Evolutionary conservation across 1,140 invertebrate genomes (phyloP).

Genomic region (Caenorhabditis inopinata): DNA sequence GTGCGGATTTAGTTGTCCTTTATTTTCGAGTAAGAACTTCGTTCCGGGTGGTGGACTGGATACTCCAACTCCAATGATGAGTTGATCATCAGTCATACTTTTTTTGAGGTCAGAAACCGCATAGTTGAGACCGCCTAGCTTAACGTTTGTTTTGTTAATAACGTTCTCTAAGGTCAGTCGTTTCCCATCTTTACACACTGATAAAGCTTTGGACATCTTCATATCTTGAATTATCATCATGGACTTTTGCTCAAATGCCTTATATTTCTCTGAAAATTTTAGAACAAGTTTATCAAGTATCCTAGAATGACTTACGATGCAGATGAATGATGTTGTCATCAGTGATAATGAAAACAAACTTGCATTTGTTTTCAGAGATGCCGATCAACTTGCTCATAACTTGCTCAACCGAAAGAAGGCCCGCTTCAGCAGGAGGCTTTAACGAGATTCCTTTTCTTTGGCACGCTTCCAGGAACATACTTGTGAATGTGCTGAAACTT

Average conservation of each 20-base stretch:
- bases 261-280: slow-evolving; percentile 28
- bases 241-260: slow-evolving; percentile 13
- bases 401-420: background rate
- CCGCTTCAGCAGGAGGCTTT: background rate
- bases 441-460: background rate
- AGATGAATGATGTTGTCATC: slow-evolving; percentile 29
- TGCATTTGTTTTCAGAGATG: slow-evolving; percentile 19
- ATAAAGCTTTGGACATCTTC: slow-evolving; percentile 21
- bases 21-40: background rate
- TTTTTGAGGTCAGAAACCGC: background rate
- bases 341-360: slow-evolving; percentile 41
- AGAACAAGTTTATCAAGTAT: background rate
- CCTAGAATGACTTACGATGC: slow-evolving; percentile 9
- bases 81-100: slow-evolving; percentile 23
- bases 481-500: background rate
- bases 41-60: slow-evolving; percentile 44
- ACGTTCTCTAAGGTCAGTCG: slow-evolving; percentile 47
- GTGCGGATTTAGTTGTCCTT: background rate
- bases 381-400: background rate
- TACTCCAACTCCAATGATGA: slow-evolving; percentile 49
- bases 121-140: slow-evolving; percentile 52
- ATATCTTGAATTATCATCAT: slow-evolving; percentile 45
- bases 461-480: background rate
- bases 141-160: slow-evolving; percentile 51
- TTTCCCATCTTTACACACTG: slow-evolving; percentile 29